Base-by-base conservation (phyloP, 2,888 invertebrate species). In the Apodemia duryi region DNA sequence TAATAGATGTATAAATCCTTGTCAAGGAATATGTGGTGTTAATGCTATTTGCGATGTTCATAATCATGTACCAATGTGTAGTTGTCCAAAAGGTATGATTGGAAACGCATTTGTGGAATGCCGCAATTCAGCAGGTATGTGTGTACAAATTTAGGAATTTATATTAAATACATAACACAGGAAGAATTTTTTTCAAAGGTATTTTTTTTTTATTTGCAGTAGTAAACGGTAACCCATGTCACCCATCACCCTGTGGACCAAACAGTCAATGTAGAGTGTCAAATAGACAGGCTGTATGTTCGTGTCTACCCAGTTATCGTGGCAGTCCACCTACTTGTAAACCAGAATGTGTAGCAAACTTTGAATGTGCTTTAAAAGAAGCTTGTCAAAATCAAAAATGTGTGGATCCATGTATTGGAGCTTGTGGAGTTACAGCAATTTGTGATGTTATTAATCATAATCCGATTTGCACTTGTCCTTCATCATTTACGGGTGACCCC, bases 221-320 rank as follows among this genome's bases (percentile, higher is more conserved):
- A 65, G 69, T 73, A 21, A 71, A 78, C 4, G 70, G 75, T 66
- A 94, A 95, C 82, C 95, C 96, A 29, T 97, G 97, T 77, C 89
- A 94, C 70, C 96, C 96, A 43, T 94, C 95, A 63, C 96, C 96
- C 1, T 97, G 97, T 79, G 97, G 97, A 61, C 94, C 94, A 21
- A 95, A 96, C 77, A 94, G 96, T 54, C 93, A 95, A 75, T 97
- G 97, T 77, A 93, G 94, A 73, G 94, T 95, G 75, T 92, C 93
- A 13, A 94, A 94, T 73, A 94, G 94, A 38, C 92, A 93, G 70
- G 95, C 96, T 57, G 94, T 94, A 63, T 97, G 97, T 80, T 94
- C 95, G 46, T 97, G 97, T 78, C 85, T 95, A 54, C 89, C 94
- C 43, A 94, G 94, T 70, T 96, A 94, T 79, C 90, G 94, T 67